These are phyloP conservation scores for Thalassophryne amazonica DNA, from an alignment of 2,797 vertebrate species.

Conservation along the genomic window DNA sequence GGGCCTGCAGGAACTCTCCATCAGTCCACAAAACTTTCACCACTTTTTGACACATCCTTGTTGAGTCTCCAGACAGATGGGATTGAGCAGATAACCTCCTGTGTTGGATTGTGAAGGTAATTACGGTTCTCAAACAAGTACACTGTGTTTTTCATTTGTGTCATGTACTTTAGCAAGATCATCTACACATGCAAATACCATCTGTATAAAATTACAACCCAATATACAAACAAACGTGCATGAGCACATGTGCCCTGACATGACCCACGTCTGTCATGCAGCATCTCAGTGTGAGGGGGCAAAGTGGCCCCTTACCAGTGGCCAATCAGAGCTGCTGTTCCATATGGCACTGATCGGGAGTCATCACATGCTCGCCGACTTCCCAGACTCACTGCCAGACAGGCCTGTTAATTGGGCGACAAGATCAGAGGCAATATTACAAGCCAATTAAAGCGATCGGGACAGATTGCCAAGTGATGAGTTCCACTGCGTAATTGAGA, in stretches of 20 bases:
- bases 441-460: slow-evolving; percentile 99
- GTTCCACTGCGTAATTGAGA: slow-evolving; percentile 98
- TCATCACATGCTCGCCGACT: slow-evolving; percentile 91
- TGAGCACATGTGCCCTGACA: not conserved
- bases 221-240: slow-evolving; percentile 1
- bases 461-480: slow-evolving; percentile 99
- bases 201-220: slow-evolving; percentile 16
- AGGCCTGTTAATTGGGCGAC: slow-evolving; percentile 99
- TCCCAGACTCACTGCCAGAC: slow-evolving; percentile 92
- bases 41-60: too few relatives aligned
- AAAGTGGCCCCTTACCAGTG: slow-evolving; percentile 84
- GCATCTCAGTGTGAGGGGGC: slow-evolving; percentile 79
- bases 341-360: slow-evolving; percentile 92
- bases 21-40: too few relatives aligned
- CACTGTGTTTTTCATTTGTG: too few relatives aligned
- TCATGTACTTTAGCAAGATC: too few relatives aligned
- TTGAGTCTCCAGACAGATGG: too few relatives aligned
- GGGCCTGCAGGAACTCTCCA: too few relatives aligned
- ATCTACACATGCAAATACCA: too few relatives aligned
- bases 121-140: too few relatives aligned
- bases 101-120: too few relatives aligned
- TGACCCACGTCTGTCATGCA: slow-evolving; percentile 15
- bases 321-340: slow-evolving; percentile 92
- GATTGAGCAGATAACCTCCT: too few relatives aligned
- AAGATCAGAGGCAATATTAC: slow-evolving; percentile 99